Base-by-base conservation (phyloP, 1,140 invertebrate species). In the Megathymus violae region DNA sequence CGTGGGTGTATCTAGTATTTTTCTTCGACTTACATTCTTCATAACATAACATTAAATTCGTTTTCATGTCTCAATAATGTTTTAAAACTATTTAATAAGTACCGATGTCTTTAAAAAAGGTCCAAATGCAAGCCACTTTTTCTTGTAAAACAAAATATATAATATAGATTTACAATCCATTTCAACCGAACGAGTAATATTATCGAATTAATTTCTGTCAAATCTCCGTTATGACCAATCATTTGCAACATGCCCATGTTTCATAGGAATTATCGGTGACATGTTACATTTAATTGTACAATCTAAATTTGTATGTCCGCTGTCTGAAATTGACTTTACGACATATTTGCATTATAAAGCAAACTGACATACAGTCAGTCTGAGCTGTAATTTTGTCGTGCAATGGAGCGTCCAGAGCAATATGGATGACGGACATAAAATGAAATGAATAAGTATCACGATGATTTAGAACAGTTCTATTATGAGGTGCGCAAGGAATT, bases 381-480 rank as follows among this genome's bases (percentile, higher is more conserved):
- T 74, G 68, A 75, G 69, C 76, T 74, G 79, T 88, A 86, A 89
- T 88, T 89, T 83, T 79, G 82, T 68, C 61, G 75, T 74, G 78
- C 83, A 89, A 89, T 88, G 80, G 78, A 59, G 51, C 84, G 81
- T 82, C 69, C 69, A 66, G 46, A 62, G 70, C 64, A 64, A 82
- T 83, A 85, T 81, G 73, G 75, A 80, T 64, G 71, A 56, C 70
- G 47, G 61, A 68, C 67, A 69, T 70, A 50, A 71, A 76, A 78
- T 78, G 71, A 71, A 73, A 80, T 79, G 71, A 68, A 64, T 74
- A 78, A 68, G 67, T 74, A 78, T 78, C 71, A 74, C 72, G 71
- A 75, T 72, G 72, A 79, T 76, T 74, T 76, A 78, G 64, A 69
- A 78, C 71, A 52, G 54, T 62, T 75, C 69, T 77, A 75, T 78